Conservation (phyloP, 35 echinoderm and acorn worm species). For the Ptychodera flava region DNA sequence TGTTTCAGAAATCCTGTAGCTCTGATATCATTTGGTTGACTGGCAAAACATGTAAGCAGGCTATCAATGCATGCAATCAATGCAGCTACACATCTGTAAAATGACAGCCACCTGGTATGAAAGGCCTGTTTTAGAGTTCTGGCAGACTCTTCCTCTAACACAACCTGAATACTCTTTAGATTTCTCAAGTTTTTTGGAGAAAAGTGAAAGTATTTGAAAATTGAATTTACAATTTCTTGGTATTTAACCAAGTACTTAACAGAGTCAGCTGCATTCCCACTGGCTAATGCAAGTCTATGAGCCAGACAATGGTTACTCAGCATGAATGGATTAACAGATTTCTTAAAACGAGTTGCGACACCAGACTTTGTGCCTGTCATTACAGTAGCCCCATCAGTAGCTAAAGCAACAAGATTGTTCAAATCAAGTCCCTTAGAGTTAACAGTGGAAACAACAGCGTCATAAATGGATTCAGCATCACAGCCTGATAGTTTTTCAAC, state of each 20-base stretch:
- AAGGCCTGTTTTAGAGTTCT: not conserved
- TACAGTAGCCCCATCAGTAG: no score
- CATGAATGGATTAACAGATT: not conserved
- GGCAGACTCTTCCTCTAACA: no score
- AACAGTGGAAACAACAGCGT: no score
- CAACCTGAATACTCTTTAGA: not conserved
- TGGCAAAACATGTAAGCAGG: not conserved
- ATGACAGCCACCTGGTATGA: not conserved
- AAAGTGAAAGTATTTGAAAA: not conserved
- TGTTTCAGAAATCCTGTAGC: not conserved
- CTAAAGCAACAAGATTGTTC: no score
- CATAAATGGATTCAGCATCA: no score
- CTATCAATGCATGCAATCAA: not conserved
- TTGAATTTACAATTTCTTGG: not conserved
- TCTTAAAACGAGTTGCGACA: not conserved
- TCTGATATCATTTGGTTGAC: not conserved
- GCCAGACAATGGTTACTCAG: not conserved
- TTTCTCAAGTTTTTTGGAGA: not conserved
- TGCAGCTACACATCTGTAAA: not conserved
- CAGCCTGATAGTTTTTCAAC: no score
- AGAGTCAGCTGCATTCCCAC: not conserved
- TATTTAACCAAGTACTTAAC: not conserved
- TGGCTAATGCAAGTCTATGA: no score
- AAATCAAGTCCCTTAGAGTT: no score
- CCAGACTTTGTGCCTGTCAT: no score